These are phyloP conservation scores for Atopsyche davidsoni DNA, from an alignment of 1,140 invertebrate genomes.

Conservation along the genomic window DNA sequence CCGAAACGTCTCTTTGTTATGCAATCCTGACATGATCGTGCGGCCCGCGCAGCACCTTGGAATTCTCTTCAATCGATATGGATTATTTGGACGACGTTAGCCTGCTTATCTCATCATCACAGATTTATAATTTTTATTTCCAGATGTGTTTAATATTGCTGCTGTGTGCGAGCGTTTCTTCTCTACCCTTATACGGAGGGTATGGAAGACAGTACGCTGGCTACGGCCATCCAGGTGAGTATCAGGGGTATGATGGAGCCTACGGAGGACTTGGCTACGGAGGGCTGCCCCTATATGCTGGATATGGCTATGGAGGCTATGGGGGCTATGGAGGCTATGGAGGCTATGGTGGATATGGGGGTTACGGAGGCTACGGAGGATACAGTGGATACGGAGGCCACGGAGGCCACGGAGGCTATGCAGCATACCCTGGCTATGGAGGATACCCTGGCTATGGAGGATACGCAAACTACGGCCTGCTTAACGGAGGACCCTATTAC, in stretches of 20 bases:
- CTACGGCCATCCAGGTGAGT: no score
- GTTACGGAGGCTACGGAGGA: background rate
- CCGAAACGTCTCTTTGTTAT: constrained; percentile 1
- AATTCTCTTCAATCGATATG: background rate
- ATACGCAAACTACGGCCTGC: background rate
- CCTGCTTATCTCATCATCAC: no score
- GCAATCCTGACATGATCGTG: background rate
- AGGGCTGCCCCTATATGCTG: no score
- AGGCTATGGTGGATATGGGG: background rate
- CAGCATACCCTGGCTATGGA: no score
- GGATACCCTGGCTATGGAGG: no score
- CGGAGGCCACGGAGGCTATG: background rate
- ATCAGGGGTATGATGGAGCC: background rate
- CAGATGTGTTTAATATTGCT: no score
- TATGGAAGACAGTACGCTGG: no score
- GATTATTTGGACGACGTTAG: no score
- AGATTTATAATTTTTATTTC: no score
- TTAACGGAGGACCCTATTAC: no score
- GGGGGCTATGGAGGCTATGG: background rate
- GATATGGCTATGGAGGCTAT: background rate
- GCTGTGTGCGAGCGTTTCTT: no score
- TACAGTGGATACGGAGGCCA: background rate
- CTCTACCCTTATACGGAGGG: no score
- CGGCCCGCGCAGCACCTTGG: background rate
- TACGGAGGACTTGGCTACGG: background rate